Evolutionary conservation across 2,797 vertebrate species (phyloP), one percentile per base, ranked within the genome.

Genomic region (Xiphophorus birchmanni): DNA sequence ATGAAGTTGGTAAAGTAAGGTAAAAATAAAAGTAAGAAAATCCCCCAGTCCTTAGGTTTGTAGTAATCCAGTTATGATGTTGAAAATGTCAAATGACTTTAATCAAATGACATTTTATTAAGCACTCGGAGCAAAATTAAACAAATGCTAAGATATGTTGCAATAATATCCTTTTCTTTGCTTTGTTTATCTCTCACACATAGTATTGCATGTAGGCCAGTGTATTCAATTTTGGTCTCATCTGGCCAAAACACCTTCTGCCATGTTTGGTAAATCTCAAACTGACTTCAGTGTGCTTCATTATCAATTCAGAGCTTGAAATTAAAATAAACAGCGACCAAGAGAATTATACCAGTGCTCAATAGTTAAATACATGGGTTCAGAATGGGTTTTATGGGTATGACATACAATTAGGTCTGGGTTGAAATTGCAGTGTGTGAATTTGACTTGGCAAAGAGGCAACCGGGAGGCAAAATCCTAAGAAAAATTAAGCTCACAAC

Each of bases 51-150:
- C n/a, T n/a, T n/a, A n/a, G n/a, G n/a, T n/a, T n/a, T n/a, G n/a
- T n/a, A n/a, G n/a, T n/a, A n/a, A n/a, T n/a, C n/a, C n/a, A n/a
- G n/a, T n/a, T n/a, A n/a, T n/a, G n/a, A n/a, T n/a, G n/a, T n/a
- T n/a, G n/a, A n/a, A n/a, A n/a, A n/a, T n/a, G n/a, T n/a, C n/a
- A n/a, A n/a, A n/a, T n/a, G n/a, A 56, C 18, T 37, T 73, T 52
- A 42, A 74, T 74, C 15, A 77, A 82, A 87, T 72, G 35, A 13
- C 65, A 69, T 15, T 60, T 81, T 32, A 77, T 12, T 69, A 9
- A 77, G n/a, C 29, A 74, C 47, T 74, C 6, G 63, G 58, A 52
- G 15, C 15, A 42, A 71, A 82, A 67, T 23, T 50, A 42, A 29
- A 47, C 47, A 63, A 76, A 67, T 47, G 18, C 40, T 71, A 50